Percentiles rank a stretch among this genome's conserved stretches.
Evolutionary conservation across 2,797 vertebrate genomes (phyloP).

Genomic region (Cossypha caffra): DNA sequence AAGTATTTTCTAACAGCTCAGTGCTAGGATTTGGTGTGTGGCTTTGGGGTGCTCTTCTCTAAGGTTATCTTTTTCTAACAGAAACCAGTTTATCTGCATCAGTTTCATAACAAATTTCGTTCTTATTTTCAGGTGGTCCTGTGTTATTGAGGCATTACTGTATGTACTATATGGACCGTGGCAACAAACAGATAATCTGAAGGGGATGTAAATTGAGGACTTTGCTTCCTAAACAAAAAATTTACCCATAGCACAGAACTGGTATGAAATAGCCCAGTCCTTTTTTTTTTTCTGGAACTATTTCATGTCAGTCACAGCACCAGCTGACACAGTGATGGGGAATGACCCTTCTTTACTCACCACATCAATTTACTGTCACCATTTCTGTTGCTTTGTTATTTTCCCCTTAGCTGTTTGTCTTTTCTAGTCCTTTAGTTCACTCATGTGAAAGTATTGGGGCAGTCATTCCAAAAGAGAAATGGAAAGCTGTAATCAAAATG

Average conservation of each 20-base stretch:
- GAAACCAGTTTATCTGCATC: background rate
- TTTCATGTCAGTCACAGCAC: background rate
- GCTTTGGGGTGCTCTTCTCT: background rate
- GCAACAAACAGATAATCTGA: background rate
- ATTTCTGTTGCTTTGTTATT: slow-evolving; percentile 20
- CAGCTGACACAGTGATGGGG: background rate
- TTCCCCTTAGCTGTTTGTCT: background rate
- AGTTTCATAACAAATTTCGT: background rate
- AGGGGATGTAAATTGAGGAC: background rate
- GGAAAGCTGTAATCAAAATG: slow-evolving; percentile 34
- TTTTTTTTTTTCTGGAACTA: background rate
- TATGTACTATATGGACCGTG: background rate
- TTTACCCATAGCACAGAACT: background rate
- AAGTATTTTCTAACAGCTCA: background rate
- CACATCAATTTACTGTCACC: background rate
- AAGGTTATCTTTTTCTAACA: background rate
- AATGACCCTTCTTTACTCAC: background rate
- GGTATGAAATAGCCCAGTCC: background rate
- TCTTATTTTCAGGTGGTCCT: background rate
- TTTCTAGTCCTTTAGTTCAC: background rate
- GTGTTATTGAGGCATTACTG: background rate
- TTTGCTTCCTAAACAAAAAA: background rate
- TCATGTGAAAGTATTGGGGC: slow-evolving; percentile 2
- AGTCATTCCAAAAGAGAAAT: slow-evolving; percentile 9
- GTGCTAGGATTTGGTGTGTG: background rate